Base-by-base conservation (phyloP, 1,140 invertebrate genomes). In the Asobara japonica region DNA sequence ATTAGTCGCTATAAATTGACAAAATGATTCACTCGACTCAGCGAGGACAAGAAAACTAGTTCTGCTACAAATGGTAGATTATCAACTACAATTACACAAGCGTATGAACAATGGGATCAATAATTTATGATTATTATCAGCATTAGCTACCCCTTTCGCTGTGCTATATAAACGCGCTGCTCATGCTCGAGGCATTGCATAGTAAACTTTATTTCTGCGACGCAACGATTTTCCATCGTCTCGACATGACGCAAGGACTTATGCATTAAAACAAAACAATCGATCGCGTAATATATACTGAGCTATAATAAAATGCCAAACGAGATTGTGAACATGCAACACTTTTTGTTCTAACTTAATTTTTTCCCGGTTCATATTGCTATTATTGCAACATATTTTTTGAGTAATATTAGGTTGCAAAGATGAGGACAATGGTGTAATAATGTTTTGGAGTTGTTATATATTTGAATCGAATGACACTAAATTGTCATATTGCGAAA, bases 121-220 rank as follows among this genome's bases (percentile, higher is more conserved):
- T 87, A 87, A 85, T 87, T 86, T 82, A 79, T 86, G 84, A 87
- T 87, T 77, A 81, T 87, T 86, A 87, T 86, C 85, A 83, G 79
- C 0, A 29, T 45, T 45, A 45, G n/a, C 41, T 45, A 45, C 41
- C 41, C 41, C 41, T 45, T 45, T 7, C 18, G 41, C n/a, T 45
- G 41, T 76, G 71, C 67, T 78, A 80, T 80, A 84, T 82, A 82
- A 82, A 84, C 85, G 79, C 81, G 79, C 79, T 75, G 76, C 79
- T 82, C 78, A 77, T 75, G 78, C 78, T 77, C 74, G 74, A 73
- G 76, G 76, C 74, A 45, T 45, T 45, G 41, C 74, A 76, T 77
- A 78, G 73, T 83, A 81, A 78, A 80, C 83, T 86, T 73, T 65
- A 45, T 38, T 72, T 74, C 70, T 76, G 69, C 76, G 67, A 76